Evolutionary conservation across 2,888 invertebrate species (phyloP), one percentile per base, ranked within the genome.

Genomic region (Galeruca laticollis): DNA sequence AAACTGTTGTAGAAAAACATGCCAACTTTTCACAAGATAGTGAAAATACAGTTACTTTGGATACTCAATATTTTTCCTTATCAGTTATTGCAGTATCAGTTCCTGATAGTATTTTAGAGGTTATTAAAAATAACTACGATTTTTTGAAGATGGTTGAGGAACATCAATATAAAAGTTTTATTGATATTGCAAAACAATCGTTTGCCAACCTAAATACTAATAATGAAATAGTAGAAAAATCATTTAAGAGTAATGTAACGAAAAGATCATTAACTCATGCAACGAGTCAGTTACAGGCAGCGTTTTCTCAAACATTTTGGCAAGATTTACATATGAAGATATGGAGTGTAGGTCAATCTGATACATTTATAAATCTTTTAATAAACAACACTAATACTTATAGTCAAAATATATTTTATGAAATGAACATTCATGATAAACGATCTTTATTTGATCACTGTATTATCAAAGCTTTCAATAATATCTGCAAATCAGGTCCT

Each of bases 271-370:
- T 83, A 21, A 33, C 57, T 47, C 76, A 77, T 68, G 81, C 86
- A 15, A 88, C 90, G 83, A 85, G 83, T 1, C 89, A 92, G 76
- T 84, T 97, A 11, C 84, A 87, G 49, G 83, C 81, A 31, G 88
- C 90, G 10, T 92, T 94, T 78, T 82, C 86, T 89, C 83, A 35
- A 75, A 77, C 80, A 35, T 75, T 81, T 18, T 88, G 87, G 72
- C 79, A 80, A 20, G 80, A 83, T 47, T 69, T 81, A n/a, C 70
- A 78, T 86, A 87, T 88, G 73, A 89, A 90, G 85, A 90, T 99
- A 76, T 98, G 98, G 98, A 92, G 95, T 4, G 93, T 98, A 75
- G 98, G 99, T 0, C 97, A 97, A 3, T 90, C 93, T 74, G 92
- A 93, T 82, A 94, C 94, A 82, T 96, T 97, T 60, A 91, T 95